A percentile compares a stretch with the other conserved stretches of the same genome.
These are phyloP conservation scores for Camponotus vicinus DNA, from an alignment of 1,140 invertebrate genomes.

Conservation along the genomic window DNA sequence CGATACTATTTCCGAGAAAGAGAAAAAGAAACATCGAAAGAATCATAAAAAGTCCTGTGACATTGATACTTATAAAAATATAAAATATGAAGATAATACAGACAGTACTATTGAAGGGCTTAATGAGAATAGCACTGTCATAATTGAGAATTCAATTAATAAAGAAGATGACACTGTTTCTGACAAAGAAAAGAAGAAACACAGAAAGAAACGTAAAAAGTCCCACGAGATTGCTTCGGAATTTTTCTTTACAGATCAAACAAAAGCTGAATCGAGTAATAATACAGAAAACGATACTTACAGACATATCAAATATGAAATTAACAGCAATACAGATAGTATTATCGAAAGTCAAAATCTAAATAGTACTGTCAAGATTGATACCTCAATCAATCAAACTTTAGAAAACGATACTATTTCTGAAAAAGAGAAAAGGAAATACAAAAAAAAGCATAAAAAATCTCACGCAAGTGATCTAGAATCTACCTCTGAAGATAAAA, in stretches of 20 bases:
- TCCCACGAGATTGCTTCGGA: neutral
- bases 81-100: neutral
- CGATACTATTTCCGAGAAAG: neutral
- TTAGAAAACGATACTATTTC: neutral
- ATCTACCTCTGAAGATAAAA: neutral
- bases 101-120: no score
- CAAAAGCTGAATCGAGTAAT: neutral
- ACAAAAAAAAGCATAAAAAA: slow-evolving; percentile 56
- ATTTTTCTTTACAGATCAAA: neutral
- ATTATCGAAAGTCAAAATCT: no score
- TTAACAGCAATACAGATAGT: neutral
- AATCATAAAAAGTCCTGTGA: slow-evolving; percentile 13
- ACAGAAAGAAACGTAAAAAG: slow-evolving; percentile 18
- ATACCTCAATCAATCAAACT: no score
- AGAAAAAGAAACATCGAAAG: slow-evolving; percentile 16
- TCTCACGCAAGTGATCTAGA: slow-evolving; percentile 18
- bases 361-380: no score
- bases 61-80: neutral
- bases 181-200: slow-evolving; percentile 2
- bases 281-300: neutral
- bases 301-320: neutral
- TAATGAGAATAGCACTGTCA: no score
- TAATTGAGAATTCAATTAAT: no score
- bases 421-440: slow-evolving; percentile 3
- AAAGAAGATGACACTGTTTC: neutral